These are phyloP conservation scores for Drosophila quasianomalipes DNA, from an alignment of 2,888 invertebrate genomes.

Conservation along the genomic window DNA sequence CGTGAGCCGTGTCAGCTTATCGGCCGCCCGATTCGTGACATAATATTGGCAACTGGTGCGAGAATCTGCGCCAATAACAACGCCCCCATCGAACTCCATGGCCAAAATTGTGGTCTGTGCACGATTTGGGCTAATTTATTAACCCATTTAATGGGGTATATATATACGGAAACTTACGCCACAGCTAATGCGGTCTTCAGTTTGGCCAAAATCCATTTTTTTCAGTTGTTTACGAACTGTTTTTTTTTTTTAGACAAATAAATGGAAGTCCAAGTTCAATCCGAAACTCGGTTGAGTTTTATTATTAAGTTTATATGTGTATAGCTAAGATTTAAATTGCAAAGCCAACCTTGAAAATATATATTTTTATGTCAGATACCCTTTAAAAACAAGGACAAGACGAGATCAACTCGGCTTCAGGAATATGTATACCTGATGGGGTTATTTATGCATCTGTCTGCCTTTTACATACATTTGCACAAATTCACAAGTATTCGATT, in stretches of 20 bases:
- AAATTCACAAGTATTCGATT: not conserved
- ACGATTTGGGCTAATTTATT: no score
- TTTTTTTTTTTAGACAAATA: not conserved
- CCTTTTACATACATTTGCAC: not conserved
- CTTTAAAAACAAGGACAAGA: not conserved
- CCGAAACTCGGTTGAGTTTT: not conserved
- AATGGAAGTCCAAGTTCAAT: not conserved
- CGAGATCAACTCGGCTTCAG: no score
- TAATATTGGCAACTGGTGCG: slow-evolving; percentile 97
- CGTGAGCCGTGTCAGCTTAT: slow-evolving; percentile 96
- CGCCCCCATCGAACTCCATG: slow-evolving; percentile 96
- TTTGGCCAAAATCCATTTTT: not conserved
- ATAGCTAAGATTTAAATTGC: not conserved
- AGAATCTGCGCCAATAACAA: slow-evolving; percentile 98
- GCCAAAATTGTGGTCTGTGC: slow-evolving; percentile 97
- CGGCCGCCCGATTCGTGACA: slow-evolving; percentile 96
- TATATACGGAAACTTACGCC: slow-evolving; percentile 9
- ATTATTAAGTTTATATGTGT: not conserved
- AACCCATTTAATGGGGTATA: no score
- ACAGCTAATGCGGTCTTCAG: not conserved
- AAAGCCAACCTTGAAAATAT: not conserved
- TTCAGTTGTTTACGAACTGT: not conserved
- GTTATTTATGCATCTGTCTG: not conserved
- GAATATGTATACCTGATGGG: not conserved
- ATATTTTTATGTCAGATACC: not conserved